These are phyloP conservation scores for Onychostruthus taczanowskii DNA, from an alignment of 2,113 vertebrate species.

Conservation along the genomic window DNA sequence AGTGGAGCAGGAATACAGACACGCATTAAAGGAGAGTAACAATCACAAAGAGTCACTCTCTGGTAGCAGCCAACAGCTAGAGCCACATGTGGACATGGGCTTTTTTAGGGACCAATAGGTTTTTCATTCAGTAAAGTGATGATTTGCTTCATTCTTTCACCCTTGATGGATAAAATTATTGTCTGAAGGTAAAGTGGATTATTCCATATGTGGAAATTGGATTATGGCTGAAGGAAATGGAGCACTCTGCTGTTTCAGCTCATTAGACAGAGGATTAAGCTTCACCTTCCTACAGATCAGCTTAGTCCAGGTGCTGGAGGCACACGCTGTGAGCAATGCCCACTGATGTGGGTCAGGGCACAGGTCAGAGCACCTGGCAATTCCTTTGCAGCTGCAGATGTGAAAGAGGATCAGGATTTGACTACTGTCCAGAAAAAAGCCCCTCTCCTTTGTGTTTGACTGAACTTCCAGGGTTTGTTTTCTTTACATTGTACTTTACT, in stretches of 20 bases:
- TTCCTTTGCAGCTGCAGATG: neutral
- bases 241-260: neutral
- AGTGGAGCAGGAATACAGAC: neutral
- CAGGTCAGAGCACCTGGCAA: neutral
- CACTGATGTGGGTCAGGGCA: neutral
- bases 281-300: neutral
- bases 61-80: neutral
- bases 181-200: slow-evolving; percentile 29
- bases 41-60: neutral
- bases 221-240: slow-evolving; percentile 44
- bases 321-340: rapidly evolving
- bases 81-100: neutral
- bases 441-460: neutral
- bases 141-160: slow-evolving; percentile 22
- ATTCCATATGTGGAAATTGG: slow-evolving; percentile 41
- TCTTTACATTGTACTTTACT: neutral
- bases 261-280: slow-evolving; percentile 4
- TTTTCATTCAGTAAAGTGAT: slow-evolving; percentile 8
- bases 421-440: neutral
- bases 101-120: neutral
- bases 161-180: slow-evolving; percentile 10
- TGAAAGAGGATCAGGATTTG: neutral
- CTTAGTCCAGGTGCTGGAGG: neutral
- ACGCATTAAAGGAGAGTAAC: neutral
- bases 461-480: neutral